phyloP scores from a whole-genome alignment of 2,888 invertebrate genomes.

The Spodoptera exigua region DNA sequence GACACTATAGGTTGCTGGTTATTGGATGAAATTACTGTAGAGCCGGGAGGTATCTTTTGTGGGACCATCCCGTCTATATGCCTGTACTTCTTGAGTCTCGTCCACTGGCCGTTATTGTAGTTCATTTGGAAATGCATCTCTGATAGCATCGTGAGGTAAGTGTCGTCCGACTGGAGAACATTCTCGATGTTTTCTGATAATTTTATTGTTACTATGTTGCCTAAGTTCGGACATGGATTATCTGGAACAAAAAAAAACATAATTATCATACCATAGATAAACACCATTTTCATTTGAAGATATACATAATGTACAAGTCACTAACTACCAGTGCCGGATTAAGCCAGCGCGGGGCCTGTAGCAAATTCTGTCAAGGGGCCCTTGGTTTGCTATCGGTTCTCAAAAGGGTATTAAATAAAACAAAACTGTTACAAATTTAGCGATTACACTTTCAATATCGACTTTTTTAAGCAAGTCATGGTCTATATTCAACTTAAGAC shows the following conservation, averaged over 20 bases:
- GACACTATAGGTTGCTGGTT: constrained; percentile 84
- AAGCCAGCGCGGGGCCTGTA: too few species aligned
- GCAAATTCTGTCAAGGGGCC: too few species aligned
- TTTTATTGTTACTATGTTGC: constrained; percentile 98
- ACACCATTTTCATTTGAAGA: too few species aligned
- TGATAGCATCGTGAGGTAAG: constrained; percentile 93
- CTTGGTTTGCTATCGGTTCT: too few species aligned
- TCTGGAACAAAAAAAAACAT: constrained; percentile 87
- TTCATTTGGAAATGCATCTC: constrained; percentile 99
- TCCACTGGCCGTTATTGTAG: constrained; percentile 99
- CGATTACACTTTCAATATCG: too few species aligned
- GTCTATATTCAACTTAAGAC: too few species aligned
- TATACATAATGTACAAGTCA: too few species aligned
- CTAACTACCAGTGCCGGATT: too few species aligned
- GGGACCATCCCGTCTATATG: constrained; percentile 91
- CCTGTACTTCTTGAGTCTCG: constrained; percentile 95
- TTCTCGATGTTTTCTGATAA: constrained; percentile 97
- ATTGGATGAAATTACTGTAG: constrained; percentile 80
- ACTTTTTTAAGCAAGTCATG: too few species aligned
- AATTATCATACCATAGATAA: too few species aligned
- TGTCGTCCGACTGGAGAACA: constrained; percentile 95
- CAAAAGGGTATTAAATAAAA: too few species aligned
- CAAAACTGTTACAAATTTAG: too few species aligned
- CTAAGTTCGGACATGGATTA: constrained; percentile 99
- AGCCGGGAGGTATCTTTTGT: constrained; percentile 82